Evolutionary conservation across 2,888 invertebrate species (phyloP).

Genomic region (Bugulina stolonifera): DNA sequence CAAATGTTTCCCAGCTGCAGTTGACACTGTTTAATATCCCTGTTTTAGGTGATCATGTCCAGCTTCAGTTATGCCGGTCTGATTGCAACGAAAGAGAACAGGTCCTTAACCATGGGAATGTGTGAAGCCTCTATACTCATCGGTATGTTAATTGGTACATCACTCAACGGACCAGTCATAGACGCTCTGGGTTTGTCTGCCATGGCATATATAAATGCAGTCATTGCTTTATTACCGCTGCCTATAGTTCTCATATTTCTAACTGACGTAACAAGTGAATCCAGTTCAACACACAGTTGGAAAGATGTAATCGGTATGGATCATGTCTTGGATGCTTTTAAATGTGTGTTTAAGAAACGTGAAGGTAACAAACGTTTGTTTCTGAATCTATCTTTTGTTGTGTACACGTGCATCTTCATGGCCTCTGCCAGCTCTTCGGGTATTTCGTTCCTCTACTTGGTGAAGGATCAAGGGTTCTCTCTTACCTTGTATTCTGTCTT

Average conservation of each 20-base stretch:
- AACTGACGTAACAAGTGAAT: neutral
- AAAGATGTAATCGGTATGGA: neutral
- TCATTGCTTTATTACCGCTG: neutral
- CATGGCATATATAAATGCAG: conserved; percentile 20
- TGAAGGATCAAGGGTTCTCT: neutral
- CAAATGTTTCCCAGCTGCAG: too few species aligned
- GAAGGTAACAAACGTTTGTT: neutral
- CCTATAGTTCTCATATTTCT: neutral
- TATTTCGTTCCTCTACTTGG: neutral
- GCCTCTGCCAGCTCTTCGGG: neutral
- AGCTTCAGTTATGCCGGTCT: conserved; percentile 4
- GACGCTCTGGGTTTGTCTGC: neutral
- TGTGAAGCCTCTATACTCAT: neutral
- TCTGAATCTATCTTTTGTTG: neutral
- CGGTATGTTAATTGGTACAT: neutral
- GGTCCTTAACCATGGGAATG: neutral
- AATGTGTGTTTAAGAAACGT: conserved; percentile 13
- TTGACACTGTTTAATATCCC: neutral
- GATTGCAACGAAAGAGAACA: neutral
- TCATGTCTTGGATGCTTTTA: neutral
- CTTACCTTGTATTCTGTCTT: neutral
- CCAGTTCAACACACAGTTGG: neutral
- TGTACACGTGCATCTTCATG: neutral
- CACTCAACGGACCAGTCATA: conserved; percentile 14
- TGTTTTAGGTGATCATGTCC: conserved; percentile 6